Conservation (phyloP, 53 echinoderm and acorn worm genomes). For the Pentamera pediparva region DNA sequence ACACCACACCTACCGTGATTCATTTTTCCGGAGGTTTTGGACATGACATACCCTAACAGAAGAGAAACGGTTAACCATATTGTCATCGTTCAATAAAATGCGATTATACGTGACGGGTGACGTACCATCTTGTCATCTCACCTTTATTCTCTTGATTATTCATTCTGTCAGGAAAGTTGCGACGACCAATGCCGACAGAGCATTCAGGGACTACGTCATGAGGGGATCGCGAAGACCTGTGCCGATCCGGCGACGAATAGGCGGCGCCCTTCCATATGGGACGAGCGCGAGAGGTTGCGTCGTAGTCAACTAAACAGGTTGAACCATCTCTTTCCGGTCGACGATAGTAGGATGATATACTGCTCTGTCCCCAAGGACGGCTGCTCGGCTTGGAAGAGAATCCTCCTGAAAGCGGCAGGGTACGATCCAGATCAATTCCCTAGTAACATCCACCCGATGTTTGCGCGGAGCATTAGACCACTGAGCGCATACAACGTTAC, state of each 20-base stretch:
- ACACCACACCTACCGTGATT: too few species aligned
- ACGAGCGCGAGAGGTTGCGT: neutral
- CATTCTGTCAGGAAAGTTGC: neutral
- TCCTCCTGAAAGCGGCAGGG: neutral
- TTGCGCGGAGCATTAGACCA: neutral
- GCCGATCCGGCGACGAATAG: neutral
- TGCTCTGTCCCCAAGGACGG: conserved; percentile 1
- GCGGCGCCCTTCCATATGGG: neutral
- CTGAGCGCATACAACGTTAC: neutral
- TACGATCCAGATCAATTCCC: neutral
- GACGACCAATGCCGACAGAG: neutral
- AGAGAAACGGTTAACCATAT: too few species aligned
- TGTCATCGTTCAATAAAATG: too few species aligned
- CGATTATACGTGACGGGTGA: too few species aligned
- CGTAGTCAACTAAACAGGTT: neutral
- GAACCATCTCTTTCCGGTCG: neutral
- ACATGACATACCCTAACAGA: too few species aligned
- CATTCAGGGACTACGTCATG: neutral
- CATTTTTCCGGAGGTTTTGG: too few species aligned
- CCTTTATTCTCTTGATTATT: too few species aligned
- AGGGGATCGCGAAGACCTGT: neutral
- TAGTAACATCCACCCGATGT: neutral
- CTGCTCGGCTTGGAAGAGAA: neutral
- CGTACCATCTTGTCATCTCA: too few species aligned
- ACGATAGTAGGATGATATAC: neutral